Evolutionary conservation across 2,888 invertebrate species (phyloP), one percentile per base, ranked within the genome.

Genomic region (Teinopalpus imperialis): DNA sequence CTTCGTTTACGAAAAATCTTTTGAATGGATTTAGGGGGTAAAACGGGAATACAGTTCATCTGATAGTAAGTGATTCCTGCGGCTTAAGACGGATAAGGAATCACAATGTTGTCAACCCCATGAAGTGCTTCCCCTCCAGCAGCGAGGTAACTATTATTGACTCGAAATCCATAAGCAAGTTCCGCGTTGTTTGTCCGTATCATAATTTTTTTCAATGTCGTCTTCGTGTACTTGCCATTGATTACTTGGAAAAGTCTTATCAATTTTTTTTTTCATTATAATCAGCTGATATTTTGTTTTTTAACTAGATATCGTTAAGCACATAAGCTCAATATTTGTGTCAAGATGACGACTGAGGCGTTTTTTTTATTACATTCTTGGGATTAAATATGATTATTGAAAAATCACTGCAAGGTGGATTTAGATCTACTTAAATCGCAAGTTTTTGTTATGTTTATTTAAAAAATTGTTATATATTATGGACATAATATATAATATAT

Each of bases 281-380:
- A 44, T 44, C 24, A 23, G 23, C 10, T 23, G 23, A 30, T 44
- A 24, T 37, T 37, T 44, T 16, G n/a, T 21, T 12, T 12, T 29
- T 41, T 41, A 13, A 30, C 23, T 30, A 24, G 31, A 37, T 37
- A 37, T 30, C 43, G 7, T 21, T 44, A 37, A 44, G 43, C 18
- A 10, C 24, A 24, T 44, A 21, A 30, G 43, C 30, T 23, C 18
- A 18, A 30, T 44, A 37, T 44, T 37, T 14, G 12, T 24, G 23
- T 37, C 18, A 16, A 44, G 6, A 6, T 14, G 13, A 30, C 14
- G 10, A 16, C 20, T 8, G 13, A 5, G 4, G 26, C n/a, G 16
- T 24, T n/a, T 6, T 36, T 13, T 36, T 21, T 39, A 39, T 31
- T 20, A 13, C 23, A 13, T 9, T 31, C 13, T 23, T 31, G 9